Evolutionary conservation across 2,797 vertebrate genomes (phyloP), one percentile per base, ranked within the genome.

Genomic region (Hydrolagus colliei): DNA sequence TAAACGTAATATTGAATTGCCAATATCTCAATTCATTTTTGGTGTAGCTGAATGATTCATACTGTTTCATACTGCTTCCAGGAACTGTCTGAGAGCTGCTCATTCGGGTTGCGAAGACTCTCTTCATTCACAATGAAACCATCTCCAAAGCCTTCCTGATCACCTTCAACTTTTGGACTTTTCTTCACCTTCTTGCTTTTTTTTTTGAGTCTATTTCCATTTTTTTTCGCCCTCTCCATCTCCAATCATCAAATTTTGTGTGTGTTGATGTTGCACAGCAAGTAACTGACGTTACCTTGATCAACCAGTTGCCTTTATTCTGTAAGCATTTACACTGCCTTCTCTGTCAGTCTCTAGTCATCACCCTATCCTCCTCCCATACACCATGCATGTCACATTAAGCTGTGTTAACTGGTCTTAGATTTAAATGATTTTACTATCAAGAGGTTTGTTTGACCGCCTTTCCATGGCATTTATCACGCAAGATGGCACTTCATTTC

Each of bases 161-260:
- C 79, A 52, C 65, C 79, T 84, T 27, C 78, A 82, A 27, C 22
- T 68, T 27, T 67, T 84, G 79, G 65, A 84, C 27, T 32, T 62
- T 68, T 20, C 63, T 67, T 71, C 52, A 67, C 79, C 61, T 18
- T n/a, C 18, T 41, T 20, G 8, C 16, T 80, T 82, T 82, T 82
- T 32, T 82, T 65, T 82, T 67, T 22, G 67, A 82, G 27, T 65
- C 68, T 9, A 82, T 32, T 1, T 41, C 67, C 63, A 82, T 82
- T 62, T 67, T 68, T 84, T 27, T 41, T 14, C 5, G 62, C 65
- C 71, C 41, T n/a, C 63, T 20, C 41, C 10, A 67, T 82, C 32
- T 32, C 9, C 20, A 9, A 9, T 41, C 20, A 27, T 68, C 18
- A 52, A 68, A 18, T 41, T 41, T 84, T 35, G 68, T 63, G 32